Percentiles rank a stretch among this genome's conserved stretches.
phyloP scores from a whole-genome alignment of 2,888 invertebrate genomes.

The Pediacus dermestoides region DNA sequence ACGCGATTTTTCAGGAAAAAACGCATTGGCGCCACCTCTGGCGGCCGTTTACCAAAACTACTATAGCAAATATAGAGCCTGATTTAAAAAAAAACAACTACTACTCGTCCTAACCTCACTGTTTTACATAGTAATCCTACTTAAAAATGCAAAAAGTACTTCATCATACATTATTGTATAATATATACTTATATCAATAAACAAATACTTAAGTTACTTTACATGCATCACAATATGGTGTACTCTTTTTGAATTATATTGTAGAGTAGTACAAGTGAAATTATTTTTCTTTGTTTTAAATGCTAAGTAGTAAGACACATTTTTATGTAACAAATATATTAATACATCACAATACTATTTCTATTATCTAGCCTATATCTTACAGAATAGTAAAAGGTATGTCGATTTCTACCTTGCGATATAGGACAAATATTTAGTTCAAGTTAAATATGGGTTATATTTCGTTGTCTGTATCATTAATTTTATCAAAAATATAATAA shows the following conservation, averaged over 20 bases:
- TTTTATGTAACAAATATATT: conserved; percentile 37
- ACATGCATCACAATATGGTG: conserved; percentile 44
- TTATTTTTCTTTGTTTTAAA: conserved; percentile 33
- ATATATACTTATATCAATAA: conserved; percentile 30
- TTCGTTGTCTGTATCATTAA: conserved; percentile 18
- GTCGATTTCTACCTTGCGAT: conserved; percentile 30
- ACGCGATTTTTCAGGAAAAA: conserved; percentile 20
- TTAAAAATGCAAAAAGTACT: conserved; percentile 45
- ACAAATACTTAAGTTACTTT: conserved; percentile 34
- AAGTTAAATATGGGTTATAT: conserved; percentile 15
- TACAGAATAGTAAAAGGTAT: conserved; percentile 31
- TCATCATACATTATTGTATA: conserved; percentile 17
- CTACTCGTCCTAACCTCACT: conserved; percentile 33
- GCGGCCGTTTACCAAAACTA: conserved; percentile 35
- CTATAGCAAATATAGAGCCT: conserved; percentile 27
- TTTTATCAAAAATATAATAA: conserved; percentile 4
- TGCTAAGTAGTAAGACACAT: conserved; percentile 49
- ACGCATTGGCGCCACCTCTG: conserved; percentile 3
- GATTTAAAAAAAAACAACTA: conserved; percentile 24
- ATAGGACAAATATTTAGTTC: conserved; percentile 41
- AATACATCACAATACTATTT: conserved; percentile 41
- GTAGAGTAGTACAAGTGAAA: conserved; percentile 36
- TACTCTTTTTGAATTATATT: conserved; percentile 27
- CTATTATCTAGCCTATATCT: conserved; percentile 35
- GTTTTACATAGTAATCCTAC: conserved; percentile 43